These are phyloP conservation scores for Danionella dracula DNA, from an alignment of 2,797 vertebrate genomes.

Conservation along the genomic window DNA sequence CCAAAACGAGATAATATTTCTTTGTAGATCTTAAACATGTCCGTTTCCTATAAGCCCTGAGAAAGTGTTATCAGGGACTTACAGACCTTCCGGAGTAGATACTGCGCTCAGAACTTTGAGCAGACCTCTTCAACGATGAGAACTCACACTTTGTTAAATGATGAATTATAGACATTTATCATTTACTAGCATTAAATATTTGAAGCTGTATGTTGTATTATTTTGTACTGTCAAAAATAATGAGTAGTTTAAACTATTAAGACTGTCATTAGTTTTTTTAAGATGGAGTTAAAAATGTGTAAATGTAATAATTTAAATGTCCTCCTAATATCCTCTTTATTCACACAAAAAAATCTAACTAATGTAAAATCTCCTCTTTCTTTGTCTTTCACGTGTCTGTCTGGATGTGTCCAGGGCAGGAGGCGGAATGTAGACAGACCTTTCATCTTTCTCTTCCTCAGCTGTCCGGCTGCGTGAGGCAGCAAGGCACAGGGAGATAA, in stretches of 20 bases:
- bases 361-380: not conserved
- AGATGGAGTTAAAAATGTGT: no score
- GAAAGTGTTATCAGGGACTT: slow-evolving; percentile 28
- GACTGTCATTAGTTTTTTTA: no score
- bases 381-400: slow-evolving; percentile 20
- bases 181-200: no score
- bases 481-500: slow-evolving; percentile 87
- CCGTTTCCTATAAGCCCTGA: not conserved
- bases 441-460: slow-evolving; percentile 91
- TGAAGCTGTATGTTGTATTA: no score
- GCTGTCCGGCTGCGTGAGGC: slow-evolving; percentile 84
- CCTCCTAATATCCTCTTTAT: no score
- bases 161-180: no score
- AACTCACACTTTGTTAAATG: no score
- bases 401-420: slow-evolving; percentile 39
- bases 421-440: slow-evolving; percentile 83
- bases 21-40: not conserved
- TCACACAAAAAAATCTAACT: not conserved
- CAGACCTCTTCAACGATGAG: not conserved
- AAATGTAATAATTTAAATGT: no score
- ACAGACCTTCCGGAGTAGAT: slow-evolving; percentile 35
- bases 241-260: no score
- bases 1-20: not conserved
- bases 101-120: not conserved
- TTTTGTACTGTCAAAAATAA: no score